A percentile compares a stretch with the other conserved stretches of the same genome.
Evolutionary conservation across 2,113 vertebrate genomes (phyloP).

Genomic region (Pygoscelis adeliae): DNA sequence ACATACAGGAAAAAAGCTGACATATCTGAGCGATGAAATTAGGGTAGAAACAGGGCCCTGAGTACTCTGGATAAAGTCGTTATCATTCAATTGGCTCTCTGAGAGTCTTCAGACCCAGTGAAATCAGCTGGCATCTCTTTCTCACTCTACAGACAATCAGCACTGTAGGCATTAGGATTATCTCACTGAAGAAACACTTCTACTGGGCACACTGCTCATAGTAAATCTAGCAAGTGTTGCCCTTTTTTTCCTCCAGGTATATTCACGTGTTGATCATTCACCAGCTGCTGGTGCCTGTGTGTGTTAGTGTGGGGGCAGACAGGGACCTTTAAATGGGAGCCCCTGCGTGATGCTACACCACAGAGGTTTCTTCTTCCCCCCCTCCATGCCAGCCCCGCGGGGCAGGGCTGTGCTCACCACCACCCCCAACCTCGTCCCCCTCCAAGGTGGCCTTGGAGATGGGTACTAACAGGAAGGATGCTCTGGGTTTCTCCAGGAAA

Average conservation of each 20-base stretch:
- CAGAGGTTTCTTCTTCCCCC: background rate
- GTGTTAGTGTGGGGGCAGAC: background rate
- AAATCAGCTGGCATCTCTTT: background rate
- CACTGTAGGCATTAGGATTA: background rate
- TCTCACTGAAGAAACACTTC: background rate
- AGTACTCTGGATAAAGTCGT: background rate
- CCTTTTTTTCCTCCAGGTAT: background rate
- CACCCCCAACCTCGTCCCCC: fast-evolving
- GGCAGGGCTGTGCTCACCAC: background rate
- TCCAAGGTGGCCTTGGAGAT: background rate
- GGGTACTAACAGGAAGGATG: background rate
- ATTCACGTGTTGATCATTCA: fast-evolving
- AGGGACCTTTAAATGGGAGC: background rate
- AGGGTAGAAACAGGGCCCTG: background rate
- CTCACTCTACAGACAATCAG: background rate
- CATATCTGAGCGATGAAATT: background rate
- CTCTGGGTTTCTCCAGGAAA: background rate
- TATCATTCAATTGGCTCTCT: background rate
- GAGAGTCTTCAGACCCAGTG: background rate
- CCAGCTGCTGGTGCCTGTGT: background rate
- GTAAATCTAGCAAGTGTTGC: background rate
- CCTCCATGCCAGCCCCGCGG: fast-evolving
- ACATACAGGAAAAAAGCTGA: background rate
- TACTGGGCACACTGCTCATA: background rate
- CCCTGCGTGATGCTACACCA: fast-evolving